A percentile compares a stretch with the other conserved stretches of the same genome.
Conservation (phyloP, 2,113 vertebrate species). For the Peromyscus californicus region DNA sequence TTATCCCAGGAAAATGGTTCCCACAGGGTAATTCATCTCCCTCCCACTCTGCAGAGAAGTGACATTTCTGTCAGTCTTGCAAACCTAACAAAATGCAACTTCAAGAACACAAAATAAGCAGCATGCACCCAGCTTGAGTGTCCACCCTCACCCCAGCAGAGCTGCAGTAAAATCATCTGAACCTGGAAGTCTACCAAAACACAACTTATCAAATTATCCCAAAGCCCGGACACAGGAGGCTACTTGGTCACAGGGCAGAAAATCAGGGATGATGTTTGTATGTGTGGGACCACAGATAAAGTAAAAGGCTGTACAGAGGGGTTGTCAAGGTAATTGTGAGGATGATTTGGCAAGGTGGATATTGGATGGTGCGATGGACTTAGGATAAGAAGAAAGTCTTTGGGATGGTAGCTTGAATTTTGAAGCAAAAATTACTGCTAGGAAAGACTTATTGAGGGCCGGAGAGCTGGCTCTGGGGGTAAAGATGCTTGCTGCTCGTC, state of each 20-base stretch:
- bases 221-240: background rate
- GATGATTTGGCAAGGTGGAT: background rate
- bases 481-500: background rate
- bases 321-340: background rate
- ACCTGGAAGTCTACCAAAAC: background rate
- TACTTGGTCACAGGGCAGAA: background rate
- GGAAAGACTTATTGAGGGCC: background rate
- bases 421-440: background rate
- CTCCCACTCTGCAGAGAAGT: background rate
- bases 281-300: too few species aligned
- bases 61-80: background rate
- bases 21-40: constrained; percentile 16
- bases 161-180: background rate
- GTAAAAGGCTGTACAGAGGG: background rate
- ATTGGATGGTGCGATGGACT: too few species aligned
- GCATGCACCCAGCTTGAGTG: background rate
- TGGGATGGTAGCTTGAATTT: background rate
- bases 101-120: background rate
- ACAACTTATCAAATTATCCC: background rate
- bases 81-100: background rate
- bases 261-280: background rate
- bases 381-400: background rate
- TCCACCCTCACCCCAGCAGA: background rate
- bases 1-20: constrained; percentile 55
- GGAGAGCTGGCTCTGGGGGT: background rate